phyloP scores from a whole-genome alignment of 2,888 invertebrate species.

The Pyrochroa serraticornis region DNA sequence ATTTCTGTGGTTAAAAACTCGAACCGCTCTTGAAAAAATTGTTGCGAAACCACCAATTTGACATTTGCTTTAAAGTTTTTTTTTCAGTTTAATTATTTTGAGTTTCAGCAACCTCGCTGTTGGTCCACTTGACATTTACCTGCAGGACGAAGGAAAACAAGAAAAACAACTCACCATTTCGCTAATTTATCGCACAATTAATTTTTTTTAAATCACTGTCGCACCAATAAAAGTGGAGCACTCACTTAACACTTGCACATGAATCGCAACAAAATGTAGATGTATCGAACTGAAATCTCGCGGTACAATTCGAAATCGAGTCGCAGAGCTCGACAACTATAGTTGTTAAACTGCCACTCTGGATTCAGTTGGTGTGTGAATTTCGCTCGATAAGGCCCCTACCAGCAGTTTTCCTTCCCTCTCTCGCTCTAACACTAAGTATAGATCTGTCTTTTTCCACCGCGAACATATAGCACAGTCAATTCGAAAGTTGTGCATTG shows the following conservation, averaged over 20 bases:
- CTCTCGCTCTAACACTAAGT: not conserved
- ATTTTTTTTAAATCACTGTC: constrained; percentile 1
- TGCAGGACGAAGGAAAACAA: too few species aligned
- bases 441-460: constrained; percentile 14
- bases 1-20: too few species aligned
- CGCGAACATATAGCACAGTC: constrained; percentile 32
- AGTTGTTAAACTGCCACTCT: constrained; percentile 39
- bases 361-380: constrained; percentile 41
- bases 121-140: too few species aligned
- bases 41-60: too few species aligned
- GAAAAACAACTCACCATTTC: too few species aligned
- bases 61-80: too few species aligned
- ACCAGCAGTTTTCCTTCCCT: constrained; percentile 25
- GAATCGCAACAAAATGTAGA: constrained; percentile 1
- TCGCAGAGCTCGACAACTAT: constrained; percentile 30
- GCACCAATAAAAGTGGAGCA: constrained; percentile 29
- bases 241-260: constrained; percentile 30
- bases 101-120: too few species aligned
- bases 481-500: constrained; percentile 32
- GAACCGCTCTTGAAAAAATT: too few species aligned
- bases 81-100: too few species aligned
- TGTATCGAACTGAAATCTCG: not conserved
- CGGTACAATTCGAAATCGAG: constrained; percentile 26
- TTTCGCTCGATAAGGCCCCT: constrained; percentile 45
- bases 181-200: too few species aligned